Conservation (phyloP, 2,888 invertebrate species). For the Dryadula phaetusa region DNA sequence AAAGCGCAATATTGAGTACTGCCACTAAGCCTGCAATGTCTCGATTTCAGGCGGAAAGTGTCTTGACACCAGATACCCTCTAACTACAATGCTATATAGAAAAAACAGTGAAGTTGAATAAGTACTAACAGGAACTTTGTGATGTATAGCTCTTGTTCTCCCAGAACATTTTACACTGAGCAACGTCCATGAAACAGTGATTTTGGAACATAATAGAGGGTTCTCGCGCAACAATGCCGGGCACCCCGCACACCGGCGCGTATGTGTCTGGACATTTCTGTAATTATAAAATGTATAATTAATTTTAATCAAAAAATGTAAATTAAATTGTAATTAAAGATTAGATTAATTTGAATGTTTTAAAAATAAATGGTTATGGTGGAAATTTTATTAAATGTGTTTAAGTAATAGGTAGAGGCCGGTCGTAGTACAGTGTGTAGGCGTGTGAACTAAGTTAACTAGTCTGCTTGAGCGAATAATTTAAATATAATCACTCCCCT, state of each 20-base stretch:
- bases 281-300: constrained; percentile 6
- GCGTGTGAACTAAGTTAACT: no score
- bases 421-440: no score
- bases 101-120: no score
- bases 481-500: no score
- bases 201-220: constrained; percentile 71
- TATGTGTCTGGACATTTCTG: constrained; percentile 72
- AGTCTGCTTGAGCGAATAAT: no score
- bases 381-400: no score
- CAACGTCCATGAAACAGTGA: constrained; percentile 76
- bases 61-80: not conserved
- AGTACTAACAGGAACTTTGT: constrained; percentile 56
- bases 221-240: constrained; percentile 61
- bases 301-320: not conserved
- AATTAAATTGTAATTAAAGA: not conserved
- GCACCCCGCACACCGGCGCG: constrained; percentile 69
- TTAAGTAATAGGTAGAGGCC: no score
- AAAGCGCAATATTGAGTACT: no score
- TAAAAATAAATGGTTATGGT: no score
- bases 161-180: constrained; percentile 72
- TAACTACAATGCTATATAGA: not conserved
- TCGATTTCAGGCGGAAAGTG: no score
- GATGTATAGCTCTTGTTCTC: constrained; percentile 63
- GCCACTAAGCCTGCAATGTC: no score
- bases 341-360: no score